Evolutionary conservation across 30 jellyfish, hydroid and myxozoan species (phyloP), one percentile per base, ranked within the genome.

Genomic region (Cassiopea xamachana): DNA sequence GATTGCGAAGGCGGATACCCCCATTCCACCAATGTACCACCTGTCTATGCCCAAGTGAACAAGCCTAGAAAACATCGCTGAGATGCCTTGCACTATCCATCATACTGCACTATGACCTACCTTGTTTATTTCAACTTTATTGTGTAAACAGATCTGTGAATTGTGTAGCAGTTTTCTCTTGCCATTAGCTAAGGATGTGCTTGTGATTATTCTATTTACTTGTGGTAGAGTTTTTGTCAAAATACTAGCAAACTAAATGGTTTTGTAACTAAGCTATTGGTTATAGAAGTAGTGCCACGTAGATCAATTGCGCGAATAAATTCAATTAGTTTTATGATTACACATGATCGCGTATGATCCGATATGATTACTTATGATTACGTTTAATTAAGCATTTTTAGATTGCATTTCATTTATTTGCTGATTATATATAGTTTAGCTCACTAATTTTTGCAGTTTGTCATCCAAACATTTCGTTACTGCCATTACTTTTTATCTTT

Each of bases 31-130:
- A 61, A 49, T 39, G 14, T 17, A 18, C 93, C 88, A 15, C 93
- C 93, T 15, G 93, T 59, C 19, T 86, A 86, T 48, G 93, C 93
- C 45, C 93, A 86, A 49, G 93, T 86, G 43, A 69, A 86, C 88
- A 86, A 86, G 49, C 70, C 93, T n/a, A 58, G 87, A 44, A 86
- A 72, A 60, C 79, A 86, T 75, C 88, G 93, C 19, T 86, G 67
- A 86, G 64, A 3, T 3, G 64, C 64, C 7, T 6, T 55, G 10
- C 12, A 27, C 39, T 27, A 27, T 27, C 39, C 39, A 27, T 27
- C 39, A 27, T 27, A 27, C 39, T 27, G 39, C 39, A 27, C 39
- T 27, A 27, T 27, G 39, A 27, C 39, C 39, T 27, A 27, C 39
- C 39, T 27, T 27, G 39, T 27, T 27, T 27, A 27, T 27, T 27